Evolutionary conservation across 2,888 invertebrate genomes (phyloP), one percentile per base, ranked within the genome.

Genomic region (Ferdinandea cuprea): DNA sequence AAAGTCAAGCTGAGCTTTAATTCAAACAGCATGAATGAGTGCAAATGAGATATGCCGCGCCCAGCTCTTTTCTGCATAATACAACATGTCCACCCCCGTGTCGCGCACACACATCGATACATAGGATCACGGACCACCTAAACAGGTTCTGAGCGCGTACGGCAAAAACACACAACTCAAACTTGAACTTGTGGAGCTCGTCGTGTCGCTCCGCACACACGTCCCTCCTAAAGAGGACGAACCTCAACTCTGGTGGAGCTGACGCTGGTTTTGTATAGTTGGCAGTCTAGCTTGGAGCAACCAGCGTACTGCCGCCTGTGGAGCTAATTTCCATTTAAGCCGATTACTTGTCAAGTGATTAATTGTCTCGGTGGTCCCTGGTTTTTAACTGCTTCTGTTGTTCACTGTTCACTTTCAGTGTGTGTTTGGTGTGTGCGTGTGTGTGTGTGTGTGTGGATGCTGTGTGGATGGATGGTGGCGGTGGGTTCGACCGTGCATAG

Each of bases 321-420:
- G 83, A 85, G 85, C 83, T 86, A 85, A 85, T 86, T 86, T 85
- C 84, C 86, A 86, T 85, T 85, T 86, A 86, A 86, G 86, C 86
- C 80, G 86, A 85, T 86, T 85, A 86, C 86, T 86, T 86, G 85
- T 76, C 85, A 74, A 78, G 84, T 79, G 86, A 86, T 86, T 86
- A 86, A 86, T 86, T 85, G 73, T 80, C 68, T 68, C 66, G 83
- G 78, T 83, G 83, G 83, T 83, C 78, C 83, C 44, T 72, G 77
- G 65, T 71, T 65, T 73, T 59, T 78, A 25, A 28, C 58, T 65
- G 40, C 61, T 35, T 48, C 50, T 32, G 59, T 56, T 68, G 46
- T 46, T 59, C 68, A 15, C n/a, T 32, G n/a, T 25, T 2, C 25
- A 25, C 37, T 65, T 44, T 2, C 11, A 56, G 73, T 8, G n/a